Conservation (phyloP, 2,113 vertebrate species). For the Antigone vipio region DNA sequence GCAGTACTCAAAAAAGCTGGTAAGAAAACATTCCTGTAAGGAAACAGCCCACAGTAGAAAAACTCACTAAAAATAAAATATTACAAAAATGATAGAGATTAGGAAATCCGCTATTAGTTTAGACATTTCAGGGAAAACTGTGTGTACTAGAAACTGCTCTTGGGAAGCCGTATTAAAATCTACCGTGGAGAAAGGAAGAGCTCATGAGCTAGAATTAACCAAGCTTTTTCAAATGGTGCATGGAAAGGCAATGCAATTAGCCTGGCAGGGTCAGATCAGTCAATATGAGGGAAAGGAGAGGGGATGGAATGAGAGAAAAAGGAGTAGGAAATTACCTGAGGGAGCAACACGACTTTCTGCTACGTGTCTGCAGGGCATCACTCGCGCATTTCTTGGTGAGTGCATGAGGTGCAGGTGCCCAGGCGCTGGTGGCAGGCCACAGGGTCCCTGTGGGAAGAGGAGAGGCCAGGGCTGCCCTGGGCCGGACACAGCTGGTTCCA, state of each 20-base stretch:
- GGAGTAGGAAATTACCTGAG: too few species aligned
- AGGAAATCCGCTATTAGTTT: background rate
- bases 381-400: fast-evolving
- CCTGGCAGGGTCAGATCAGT: background rate
- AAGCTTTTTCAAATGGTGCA: fast-evolving
- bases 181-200: background rate
- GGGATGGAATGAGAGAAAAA: background rate
- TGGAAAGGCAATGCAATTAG: background rate
- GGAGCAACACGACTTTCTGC: background rate
- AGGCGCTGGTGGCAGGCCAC: fast-evolving
- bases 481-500: background rate
- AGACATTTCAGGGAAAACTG: background rate
- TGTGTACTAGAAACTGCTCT: background rate
- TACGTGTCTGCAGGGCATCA: fast-evolving
- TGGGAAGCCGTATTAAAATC: background rate
- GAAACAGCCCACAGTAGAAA: background rate
- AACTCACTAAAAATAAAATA: background rate
- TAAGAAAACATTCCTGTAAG: background rate
- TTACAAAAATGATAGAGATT: background rate
- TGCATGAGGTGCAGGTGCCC: fast-evolving
- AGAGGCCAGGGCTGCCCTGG: fast-evolving
- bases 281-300: background rate
- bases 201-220: background rate
- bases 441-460: fast-evolving
- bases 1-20: background rate